Conservation (phyloP, 2,888 invertebrate genomes). For the Apamea sordens region DNA sequence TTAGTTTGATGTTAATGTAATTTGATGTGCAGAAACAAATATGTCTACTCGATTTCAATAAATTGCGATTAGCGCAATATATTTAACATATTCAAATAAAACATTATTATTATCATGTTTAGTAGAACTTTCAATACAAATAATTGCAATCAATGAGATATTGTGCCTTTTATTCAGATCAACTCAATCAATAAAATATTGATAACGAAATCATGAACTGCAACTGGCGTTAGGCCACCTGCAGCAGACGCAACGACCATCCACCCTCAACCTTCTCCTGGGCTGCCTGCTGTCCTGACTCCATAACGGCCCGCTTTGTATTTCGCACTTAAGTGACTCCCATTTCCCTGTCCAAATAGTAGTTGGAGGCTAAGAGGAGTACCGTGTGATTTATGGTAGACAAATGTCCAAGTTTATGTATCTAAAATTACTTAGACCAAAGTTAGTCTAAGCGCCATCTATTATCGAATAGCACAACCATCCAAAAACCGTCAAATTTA, state of each 20-base stretch:
- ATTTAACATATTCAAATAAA: background rate
- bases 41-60: background rate
- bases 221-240: background rate
- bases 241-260: background rate
- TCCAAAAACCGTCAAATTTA: background rate
- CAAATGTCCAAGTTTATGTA: background rate
- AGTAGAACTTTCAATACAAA: constrained; percentile 26
- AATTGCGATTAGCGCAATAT: background rate
- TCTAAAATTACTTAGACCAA: background rate
- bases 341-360: background rate
- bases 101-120: background rate
- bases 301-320: background rate
- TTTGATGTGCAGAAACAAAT: constrained; percentile 17
- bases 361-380: background rate
- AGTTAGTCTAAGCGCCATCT: constrained; percentile 21
- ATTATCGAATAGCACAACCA: constrained; percentile 13
- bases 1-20: constrained; percentile 23
- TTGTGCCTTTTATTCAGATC: background rate
- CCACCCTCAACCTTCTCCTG: background rate
- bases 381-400: background rate
- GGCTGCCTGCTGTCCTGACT: too few species aligned
- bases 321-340: background rate
- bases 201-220: background rate
- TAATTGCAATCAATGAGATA: background rate
- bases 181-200: background rate